Conservation (phyloP, 2,113 vertebrate genomes). For the Dromaius novaehollandiae region DNA sequence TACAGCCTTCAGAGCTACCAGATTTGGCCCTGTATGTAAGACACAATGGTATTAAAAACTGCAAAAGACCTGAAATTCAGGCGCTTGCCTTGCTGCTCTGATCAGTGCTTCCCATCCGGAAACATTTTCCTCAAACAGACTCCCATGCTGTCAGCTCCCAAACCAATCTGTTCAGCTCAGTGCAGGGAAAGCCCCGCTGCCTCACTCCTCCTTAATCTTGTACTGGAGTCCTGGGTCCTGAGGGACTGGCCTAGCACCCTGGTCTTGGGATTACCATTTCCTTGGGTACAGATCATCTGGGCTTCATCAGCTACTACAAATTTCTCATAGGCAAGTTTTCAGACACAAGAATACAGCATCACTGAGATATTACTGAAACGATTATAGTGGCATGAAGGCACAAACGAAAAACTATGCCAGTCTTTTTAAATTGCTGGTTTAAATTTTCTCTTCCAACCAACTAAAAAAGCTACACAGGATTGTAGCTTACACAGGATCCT, state of each 20-base stretch:
- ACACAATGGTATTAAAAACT: neutral
- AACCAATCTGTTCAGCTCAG: neutral
- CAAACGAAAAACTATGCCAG: neutral
- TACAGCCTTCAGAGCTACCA: neutral
- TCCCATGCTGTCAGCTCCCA: neutral
- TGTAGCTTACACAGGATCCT: neutral
- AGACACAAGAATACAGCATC: neutral
- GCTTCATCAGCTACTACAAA: neutral
- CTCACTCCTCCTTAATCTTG: neutral
- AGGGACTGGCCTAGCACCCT: neutral
- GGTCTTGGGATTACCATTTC: neutral
- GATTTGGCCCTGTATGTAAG: neutral
- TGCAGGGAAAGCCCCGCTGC: neutral
- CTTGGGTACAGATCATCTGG: too few relatives aligned
- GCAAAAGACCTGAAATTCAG: neutral
- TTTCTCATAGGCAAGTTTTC: neutral
- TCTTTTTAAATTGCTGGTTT: neutral
- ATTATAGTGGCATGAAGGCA: neutral
- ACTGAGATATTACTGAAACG: neutral
- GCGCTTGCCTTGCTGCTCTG: neutral
- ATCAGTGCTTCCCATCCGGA: neutral
- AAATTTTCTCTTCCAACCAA: neutral
- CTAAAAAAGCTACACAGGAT: neutral
- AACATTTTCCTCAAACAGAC: neutral
- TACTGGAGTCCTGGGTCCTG: neutral